Evolutionary conservation across 2,888 invertebrate species (phyloP), one percentile per base, ranked within the genome.

Genomic region (Pheosia gnoma): DNA sequence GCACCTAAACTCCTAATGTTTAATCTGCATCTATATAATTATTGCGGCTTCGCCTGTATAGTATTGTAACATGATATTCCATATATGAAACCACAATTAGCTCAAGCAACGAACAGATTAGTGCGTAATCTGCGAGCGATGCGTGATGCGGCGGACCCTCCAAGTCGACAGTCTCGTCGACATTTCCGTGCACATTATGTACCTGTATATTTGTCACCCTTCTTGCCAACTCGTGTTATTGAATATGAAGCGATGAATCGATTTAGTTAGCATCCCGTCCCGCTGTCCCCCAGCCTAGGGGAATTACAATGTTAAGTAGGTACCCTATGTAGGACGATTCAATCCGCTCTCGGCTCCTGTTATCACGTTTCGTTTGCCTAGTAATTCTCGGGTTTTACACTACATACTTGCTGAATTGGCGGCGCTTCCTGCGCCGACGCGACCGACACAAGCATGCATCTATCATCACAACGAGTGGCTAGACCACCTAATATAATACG

Each of bases 391-490:
- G 51, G 8, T 51, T 13, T 47, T 4, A 47, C 4, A 3, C 13
- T 8, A 52, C 8, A 47, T 47, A n/a, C 11, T 47, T 25, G 36
- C 9, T 59, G 25, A 49, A 49, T 52, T 58, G 10, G 49, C 49
- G n/a, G 55, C n/a, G 45, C n/a, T 68, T 59, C 7, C 51, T 47
- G 53, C 13, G 5, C 43, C 49, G 43, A 56, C 53, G 38, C 25
- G 47, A 53, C 41, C 8, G 25, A 25, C 41, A 10, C 43, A 9
- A 43, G 43, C 9, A 43, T 43, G 43, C 10, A 43, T 43, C 4
- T 43, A 43, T 43, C 43, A 43, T 43, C 43, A 9, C 43, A 9
- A 8, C 9, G 43, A 43, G 43, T 9, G 10, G 43, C 9, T 10
- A 43, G 9, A 1, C 43, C 3, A 43, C 43, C 43, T 25, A 25